Conservation (phyloP, 2,888 invertebrate species). For the Noctua fimbriata region DNA sequence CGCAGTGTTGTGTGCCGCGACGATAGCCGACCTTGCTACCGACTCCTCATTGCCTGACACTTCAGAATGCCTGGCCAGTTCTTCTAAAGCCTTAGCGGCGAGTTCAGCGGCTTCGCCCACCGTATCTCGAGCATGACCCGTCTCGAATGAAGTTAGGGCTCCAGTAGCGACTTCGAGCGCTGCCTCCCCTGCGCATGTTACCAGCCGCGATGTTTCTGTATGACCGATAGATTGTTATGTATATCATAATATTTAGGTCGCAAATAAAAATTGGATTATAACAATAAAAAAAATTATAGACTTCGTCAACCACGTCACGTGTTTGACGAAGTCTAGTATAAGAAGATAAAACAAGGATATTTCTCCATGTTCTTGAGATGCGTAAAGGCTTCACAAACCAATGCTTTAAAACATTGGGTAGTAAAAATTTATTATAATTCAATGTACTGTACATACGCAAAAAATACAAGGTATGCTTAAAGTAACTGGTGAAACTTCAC, state of each 20-base stretch:
- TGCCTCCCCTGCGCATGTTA: constrained; percentile 79
- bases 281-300: not conserved
- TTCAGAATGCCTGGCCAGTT: constrained; percentile 78
- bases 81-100: constrained; percentile 80
- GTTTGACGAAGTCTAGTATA: not conserved
- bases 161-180: constrained; percentile 79
- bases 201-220: constrained; percentile 72
- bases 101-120: constrained; percentile 78
- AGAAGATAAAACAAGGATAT: not conserved
- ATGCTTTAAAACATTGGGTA: not conserved
- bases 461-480: constrained; percentile 4
- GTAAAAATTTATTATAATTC: not conserved
- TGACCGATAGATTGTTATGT: constrained; percentile 14
- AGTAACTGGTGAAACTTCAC: not conserved
- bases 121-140: constrained; percentile 76
- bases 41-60: constrained; percentile 83
- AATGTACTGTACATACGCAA: constrained; percentile 17
- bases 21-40: constrained; percentile 79
- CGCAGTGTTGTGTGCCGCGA: constrained; percentile 84
- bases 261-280: not conserved
- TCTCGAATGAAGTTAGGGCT: constrained; percentile 81
- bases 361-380: not conserved
- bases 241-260: not conserved
- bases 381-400: not conserved
- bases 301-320: too few species aligned